phyloP scores from a whole-genome alignment of 2,888 invertebrate species.

The Melieria omissa region DNA sequence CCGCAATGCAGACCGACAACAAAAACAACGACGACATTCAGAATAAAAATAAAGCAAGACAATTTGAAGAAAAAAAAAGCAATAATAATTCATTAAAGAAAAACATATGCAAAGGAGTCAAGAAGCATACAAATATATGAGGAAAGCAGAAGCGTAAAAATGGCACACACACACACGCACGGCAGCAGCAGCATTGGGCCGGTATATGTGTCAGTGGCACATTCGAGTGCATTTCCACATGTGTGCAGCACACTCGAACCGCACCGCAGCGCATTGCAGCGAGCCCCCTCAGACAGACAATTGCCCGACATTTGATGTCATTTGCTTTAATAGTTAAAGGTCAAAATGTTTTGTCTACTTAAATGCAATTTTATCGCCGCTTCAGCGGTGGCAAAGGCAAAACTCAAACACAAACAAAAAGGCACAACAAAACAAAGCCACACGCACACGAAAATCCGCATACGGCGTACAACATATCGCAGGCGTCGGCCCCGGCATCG shows the following conservation, averaged over 20 bases:
- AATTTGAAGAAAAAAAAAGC: too few species aligned
- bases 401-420: constrained; percentile 26
- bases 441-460: neutral
- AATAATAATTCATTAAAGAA: too few species aligned
- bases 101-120: too few species aligned
- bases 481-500: neutral
- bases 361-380: constrained; percentile 35
- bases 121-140: too few species aligned
- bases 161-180: constrained; percentile 7
- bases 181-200: constrained; percentile 15
- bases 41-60: too few species aligned
- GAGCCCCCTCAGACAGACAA: constrained; percentile 14
- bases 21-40: too few species aligned
- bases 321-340: constrained; percentile 59
- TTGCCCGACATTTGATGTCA: constrained; percentile 43
- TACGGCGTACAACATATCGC: neutral
- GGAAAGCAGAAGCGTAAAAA: neutral
- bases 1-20: neutral
- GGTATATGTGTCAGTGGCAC: constrained; percentile 57
- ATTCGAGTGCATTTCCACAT: constrained; percentile 59
- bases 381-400: constrained; percentile 26
- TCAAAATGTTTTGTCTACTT: constrained; percentile 56
- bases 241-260: constrained; percentile 40
- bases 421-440: constrained; percentile 14
- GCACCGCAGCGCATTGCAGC: neutral